Evolutionary conservation across 2,113 vertebrate genomes (phyloP).

Genomic region (Epinephelus cyanopodus): DNA sequence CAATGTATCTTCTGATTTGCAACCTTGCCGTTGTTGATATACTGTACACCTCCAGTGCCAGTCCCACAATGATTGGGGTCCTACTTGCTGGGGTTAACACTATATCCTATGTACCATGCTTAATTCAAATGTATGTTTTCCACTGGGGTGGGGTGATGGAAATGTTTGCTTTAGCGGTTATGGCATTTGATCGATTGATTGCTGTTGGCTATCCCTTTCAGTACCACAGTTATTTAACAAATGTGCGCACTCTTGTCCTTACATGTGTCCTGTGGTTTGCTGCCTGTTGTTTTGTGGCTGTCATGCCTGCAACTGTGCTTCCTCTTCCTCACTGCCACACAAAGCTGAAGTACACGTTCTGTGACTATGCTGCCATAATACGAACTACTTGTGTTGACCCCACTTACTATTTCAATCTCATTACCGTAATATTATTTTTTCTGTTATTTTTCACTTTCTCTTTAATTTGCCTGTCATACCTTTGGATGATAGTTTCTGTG

Average conservation of each 20-base stretch:
- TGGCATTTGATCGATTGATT: conserved; percentile 63
- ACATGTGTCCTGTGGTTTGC: conserved; percentile 38
- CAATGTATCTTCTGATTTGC: conserved; percentile 69
- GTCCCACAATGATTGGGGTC: conserved; percentile 52
- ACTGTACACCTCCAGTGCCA: conserved; percentile 40
- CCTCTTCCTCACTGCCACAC: conserved; percentile 46
- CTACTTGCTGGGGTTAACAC: conserved; percentile 49
- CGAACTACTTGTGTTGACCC: conserved; percentile 56
- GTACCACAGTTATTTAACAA: conserved; percentile 58
- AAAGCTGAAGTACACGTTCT: conserved; percentile 50
- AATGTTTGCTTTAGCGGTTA: conserved; percentile 55
- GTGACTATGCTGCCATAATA: conserved; percentile 54
- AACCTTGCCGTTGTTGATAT: conserved; percentile 68
- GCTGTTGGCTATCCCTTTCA: conserved; percentile 58
- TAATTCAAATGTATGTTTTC: conserved; percentile 52
- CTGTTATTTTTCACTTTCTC: conserved; percentile 52
- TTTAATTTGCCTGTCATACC: conserved; percentile 57
- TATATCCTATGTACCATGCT: conserved; percentile 52
- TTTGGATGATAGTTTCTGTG: conserved; percentile 34
- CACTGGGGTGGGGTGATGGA: conserved; percentile 51
- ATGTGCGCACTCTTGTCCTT: conserved; percentile 29
- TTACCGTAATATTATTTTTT: conserved; percentile 20
- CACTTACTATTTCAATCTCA: conserved; percentile 51
- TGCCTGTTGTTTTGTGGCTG: conserved; percentile 7
- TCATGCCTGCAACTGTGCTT: conserved; percentile 26